Evolutionary conservation across 2,113 vertebrate genomes (phyloP).

Genomic region (Capreolus pygargus): DNA sequence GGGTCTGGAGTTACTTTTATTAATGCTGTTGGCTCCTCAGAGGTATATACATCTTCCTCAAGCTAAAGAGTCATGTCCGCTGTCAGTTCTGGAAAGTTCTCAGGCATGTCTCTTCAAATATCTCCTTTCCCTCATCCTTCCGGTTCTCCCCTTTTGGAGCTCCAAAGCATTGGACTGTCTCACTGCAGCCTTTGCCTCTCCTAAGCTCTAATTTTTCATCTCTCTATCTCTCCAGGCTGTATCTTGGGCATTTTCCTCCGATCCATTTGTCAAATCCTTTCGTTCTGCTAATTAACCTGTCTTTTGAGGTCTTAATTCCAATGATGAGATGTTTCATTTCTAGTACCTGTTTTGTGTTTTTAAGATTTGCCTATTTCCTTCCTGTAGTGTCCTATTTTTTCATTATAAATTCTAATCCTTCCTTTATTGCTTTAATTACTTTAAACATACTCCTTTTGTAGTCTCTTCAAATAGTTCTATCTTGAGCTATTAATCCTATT

Average conservation of each 20-base stretch:
- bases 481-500: neutral
- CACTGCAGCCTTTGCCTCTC: neutral
- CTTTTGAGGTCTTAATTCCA: neutral
- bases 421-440: constrained; percentile 45
- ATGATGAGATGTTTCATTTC: neutral
- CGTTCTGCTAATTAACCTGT: constrained; percentile 29
- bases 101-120: neutral
- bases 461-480: neutral
- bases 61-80: neutral
- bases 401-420: neutral
- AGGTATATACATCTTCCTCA: neutral
- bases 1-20: neutral
- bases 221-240: neutral
- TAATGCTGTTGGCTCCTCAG: neutral
- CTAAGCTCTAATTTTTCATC: neutral
- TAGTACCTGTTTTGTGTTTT: neutral
- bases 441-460: constrained; percentile 25
- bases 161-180: neutral
- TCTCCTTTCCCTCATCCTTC: neutral
- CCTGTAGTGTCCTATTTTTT: neutral
- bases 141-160: neutral
- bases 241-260: neutral
- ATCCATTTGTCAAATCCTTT: neutral
- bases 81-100: neutral
- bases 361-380: neutral